These are phyloP conservation scores for Peromyscus nudipes DNA, from an alignment of 2,797 vertebrate genomes.

Conservation along the genomic window DNA sequence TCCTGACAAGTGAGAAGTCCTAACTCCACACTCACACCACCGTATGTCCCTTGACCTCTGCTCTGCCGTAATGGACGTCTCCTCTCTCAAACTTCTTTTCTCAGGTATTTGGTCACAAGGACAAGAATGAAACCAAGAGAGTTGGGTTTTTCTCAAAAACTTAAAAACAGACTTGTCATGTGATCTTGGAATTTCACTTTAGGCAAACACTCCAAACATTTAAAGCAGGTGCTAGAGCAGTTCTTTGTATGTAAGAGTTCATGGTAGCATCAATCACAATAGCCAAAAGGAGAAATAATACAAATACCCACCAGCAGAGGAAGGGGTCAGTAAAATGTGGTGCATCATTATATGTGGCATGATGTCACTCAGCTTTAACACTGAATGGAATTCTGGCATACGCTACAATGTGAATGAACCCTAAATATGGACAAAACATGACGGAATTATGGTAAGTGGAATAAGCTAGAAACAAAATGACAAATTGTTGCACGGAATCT, in stretches of 20 bases:
- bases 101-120: background rate
- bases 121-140: background rate
- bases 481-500: background rate
- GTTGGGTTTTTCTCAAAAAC: background rate
- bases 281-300: background rate
- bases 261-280: background rate
- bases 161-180: background rate
- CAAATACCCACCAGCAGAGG: background rate
- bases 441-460: background rate
- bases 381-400: background rate
- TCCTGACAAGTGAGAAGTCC: background rate
- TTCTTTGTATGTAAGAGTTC: background rate
- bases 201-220: background rate
- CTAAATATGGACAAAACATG: background rate
- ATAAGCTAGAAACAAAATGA: background rate
- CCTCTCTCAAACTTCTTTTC: background rate
- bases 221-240: background rate
- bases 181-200: background rate
- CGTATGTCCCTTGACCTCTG: fast-evolving
- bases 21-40: background rate
- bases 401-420: background rate
- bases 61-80: background rate
- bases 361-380: background rate
- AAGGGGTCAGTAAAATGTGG: background rate
- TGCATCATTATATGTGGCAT: background rate